Conservation (phyloP, 2,888 invertebrate species). For the Itoplectis maculator region DNA sequence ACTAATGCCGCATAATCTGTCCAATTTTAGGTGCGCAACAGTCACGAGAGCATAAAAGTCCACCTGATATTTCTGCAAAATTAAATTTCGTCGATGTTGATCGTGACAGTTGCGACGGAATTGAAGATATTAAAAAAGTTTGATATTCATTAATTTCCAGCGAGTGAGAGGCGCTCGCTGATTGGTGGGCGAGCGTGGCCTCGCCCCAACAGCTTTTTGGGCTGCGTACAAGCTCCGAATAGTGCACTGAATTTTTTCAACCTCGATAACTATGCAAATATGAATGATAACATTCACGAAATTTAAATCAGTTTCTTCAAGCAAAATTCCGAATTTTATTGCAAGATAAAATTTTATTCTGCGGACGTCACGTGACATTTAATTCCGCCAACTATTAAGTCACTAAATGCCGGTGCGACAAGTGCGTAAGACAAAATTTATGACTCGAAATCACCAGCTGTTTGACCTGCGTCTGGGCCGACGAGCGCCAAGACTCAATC, state of each 20-base stretch:
- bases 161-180: not conserved
- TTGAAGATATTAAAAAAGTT: not conserved
- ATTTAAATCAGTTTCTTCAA: not conserved
- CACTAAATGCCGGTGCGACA: not conserved
- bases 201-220: not conserved
- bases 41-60: too few species aligned
- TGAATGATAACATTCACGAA: not conserved
- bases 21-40: not conserved
- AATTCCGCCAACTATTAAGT: not conserved
- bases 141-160: not conserved
- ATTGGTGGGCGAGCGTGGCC: not conserved
- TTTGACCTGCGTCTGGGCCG: slow-evolving; percentile 4
- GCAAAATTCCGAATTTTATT: not conserved
- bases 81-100: not conserved
- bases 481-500: slow-evolving; percentile 16
- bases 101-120: not conserved
- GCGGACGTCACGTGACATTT: too few species aligned
- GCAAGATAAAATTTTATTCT: not conserved
- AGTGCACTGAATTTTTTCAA: not conserved
- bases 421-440: slow-evolving; percentile 6
- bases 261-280: not conserved
- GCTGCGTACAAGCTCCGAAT: not conserved
- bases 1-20: not conserved
- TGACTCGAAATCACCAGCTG: slow-evolving; percentile 1
- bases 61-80: not conserved